These are phyloP conservation scores for Oenanthe oenanthe DNA, from an alignment of 2,113 vertebrate species.

Conservation along the genomic window DNA sequence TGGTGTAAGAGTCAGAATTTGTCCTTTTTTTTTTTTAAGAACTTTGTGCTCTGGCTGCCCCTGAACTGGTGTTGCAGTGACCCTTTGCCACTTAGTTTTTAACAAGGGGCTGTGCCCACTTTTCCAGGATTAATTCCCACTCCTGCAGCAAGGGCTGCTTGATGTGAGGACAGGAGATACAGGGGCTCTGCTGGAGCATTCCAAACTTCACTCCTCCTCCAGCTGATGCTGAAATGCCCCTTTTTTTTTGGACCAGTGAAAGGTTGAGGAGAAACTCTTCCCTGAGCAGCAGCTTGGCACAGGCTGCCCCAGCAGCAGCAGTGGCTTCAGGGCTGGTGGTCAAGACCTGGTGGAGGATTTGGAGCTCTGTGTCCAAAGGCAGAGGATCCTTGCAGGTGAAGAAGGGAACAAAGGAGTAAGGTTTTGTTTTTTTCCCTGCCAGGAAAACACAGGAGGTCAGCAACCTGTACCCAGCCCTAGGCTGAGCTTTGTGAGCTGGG, in stretches of 20 bases:
- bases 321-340: accelerated
- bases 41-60: background rate
- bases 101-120: accelerated
- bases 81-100: background rate
- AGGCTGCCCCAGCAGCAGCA: accelerated
- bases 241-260: background rate
- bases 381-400: background rate
- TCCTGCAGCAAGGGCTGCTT: accelerated
- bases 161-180: accelerated
- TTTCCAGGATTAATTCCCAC: background rate
- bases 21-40: background rate
- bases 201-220: background rate
- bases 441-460: background rate
- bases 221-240: background rate
- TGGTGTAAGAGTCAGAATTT: background rate
- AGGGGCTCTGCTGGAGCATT: background rate
- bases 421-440: background rate
- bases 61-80: background rate
- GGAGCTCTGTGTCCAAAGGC: background rate
- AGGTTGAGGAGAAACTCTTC: background rate
- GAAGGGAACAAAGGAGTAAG: background rate
- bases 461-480: background rate
- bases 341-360: background rate
- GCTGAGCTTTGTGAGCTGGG: background rate
- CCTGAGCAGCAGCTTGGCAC: background rate